Evolutionary conservation across 2,113 vertebrate genomes (phyloP).

Genomic region (Miniopterus natalensis): DNA sequence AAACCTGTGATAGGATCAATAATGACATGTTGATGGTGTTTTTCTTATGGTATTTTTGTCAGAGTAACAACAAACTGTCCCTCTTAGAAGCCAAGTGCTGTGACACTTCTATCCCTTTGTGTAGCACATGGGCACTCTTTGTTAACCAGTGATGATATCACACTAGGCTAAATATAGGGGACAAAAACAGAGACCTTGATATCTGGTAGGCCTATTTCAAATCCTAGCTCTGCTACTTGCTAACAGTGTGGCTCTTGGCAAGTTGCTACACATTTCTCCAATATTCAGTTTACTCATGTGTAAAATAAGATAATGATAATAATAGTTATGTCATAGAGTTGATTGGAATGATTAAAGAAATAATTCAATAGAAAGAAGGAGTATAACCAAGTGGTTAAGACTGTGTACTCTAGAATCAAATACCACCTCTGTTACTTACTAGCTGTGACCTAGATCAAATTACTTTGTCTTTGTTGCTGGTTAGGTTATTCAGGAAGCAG

Average conservation of each 20-base stretch:
- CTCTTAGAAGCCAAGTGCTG: not conserved
- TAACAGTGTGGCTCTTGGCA: not conserved
- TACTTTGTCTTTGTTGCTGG: not conserved
- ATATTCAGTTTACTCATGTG: not conserved
- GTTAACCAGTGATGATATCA: not conserved
- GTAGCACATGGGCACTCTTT: not conserved
- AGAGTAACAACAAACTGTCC: not conserved
- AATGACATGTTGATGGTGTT: not conserved
- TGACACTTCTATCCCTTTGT: not conserved
- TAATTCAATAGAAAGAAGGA: not conserved
- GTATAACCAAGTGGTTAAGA: not conserved
- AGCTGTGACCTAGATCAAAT: not conserved
- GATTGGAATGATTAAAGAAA: slow-evolving; percentile 23
- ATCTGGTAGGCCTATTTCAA: not conserved
- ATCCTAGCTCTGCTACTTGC: not conserved
- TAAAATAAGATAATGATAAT: not conserved
- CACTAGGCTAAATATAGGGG: not conserved
- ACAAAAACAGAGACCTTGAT: not conserved
- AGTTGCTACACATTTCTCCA: not conserved
- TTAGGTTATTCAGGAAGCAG: not conserved
- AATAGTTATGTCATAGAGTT: not conserved
- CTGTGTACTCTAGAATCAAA: not conserved
- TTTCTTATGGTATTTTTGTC: slow-evolving; percentile 9
- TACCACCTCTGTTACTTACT: not conserved
- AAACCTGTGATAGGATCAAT: not conserved